Conservation (phyloP, 2,113 vertebrate genomes). For the Galemys pyrenaicus region DNA sequence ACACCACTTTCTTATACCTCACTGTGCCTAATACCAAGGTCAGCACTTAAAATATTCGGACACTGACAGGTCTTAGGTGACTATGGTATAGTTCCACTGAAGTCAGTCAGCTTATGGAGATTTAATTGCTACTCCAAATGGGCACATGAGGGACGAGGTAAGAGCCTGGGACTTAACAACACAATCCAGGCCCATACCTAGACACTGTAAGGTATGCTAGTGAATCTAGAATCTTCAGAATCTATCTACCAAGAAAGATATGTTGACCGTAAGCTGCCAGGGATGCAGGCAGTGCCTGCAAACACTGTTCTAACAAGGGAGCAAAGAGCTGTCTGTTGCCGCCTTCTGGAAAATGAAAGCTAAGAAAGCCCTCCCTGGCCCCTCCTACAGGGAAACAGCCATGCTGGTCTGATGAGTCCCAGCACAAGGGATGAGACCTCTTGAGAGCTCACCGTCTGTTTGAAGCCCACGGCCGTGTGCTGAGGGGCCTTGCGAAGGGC, state of each 20-base stretch:
- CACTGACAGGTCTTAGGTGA: not conserved
- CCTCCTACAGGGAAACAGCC: rapidly evolving
- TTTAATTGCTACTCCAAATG: not conserved
- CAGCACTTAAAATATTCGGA: not conserved
- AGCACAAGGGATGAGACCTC: rapidly evolving
- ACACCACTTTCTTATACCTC: not conserved
- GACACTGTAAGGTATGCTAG: not conserved
- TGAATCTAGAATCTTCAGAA: not conserved
- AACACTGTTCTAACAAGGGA: not conserved
- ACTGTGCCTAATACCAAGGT: not conserved
- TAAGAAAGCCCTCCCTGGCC: not conserved
- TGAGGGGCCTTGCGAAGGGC: slow-evolving; percentile 97
- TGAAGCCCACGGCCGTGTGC: slow-evolving; percentile 98
- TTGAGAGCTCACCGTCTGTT: slow-evolving; percentile 91
- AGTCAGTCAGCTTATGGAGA: not conserved
- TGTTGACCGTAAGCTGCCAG: not conserved
- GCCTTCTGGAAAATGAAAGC: not conserved
- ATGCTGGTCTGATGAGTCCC: not conserved
- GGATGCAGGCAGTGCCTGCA: not conserved
- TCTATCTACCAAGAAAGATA: not conserved
- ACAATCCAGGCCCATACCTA: not conserved
- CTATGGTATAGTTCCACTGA: not conserved
- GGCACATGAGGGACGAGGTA: not conserved
- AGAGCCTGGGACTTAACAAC: not conserved
- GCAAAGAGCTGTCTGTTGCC: not conserved